phyloP scores from a whole-genome alignment of 2,888 invertebrate species.

The Microctonus brassicae region DNA sequence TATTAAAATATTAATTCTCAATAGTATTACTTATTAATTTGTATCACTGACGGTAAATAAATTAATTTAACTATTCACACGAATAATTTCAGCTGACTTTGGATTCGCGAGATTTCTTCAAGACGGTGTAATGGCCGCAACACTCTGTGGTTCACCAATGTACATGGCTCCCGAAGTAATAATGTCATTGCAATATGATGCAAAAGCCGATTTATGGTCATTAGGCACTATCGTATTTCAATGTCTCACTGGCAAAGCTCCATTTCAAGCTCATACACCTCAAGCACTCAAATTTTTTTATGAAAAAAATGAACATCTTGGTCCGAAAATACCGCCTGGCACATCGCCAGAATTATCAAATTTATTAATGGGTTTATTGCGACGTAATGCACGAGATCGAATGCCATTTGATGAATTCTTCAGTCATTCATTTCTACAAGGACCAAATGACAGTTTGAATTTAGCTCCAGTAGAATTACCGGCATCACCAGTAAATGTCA shows the following conservation, averaged over 20 bases:
- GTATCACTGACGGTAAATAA: no score
- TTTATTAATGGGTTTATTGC: conserved; percentile 87
- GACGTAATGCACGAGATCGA: conserved; percentile 93
- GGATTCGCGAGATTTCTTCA: conserved; percentile 98
- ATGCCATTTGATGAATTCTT: conserved; percentile 98
- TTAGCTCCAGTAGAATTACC: conserved; percentile 67
- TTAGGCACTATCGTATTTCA: conserved; percentile 98
- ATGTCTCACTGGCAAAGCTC: conserved; percentile 98
- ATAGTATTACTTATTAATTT: no score
- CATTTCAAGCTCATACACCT: conserved; percentile 97
- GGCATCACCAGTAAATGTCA: conserved; percentile 60
- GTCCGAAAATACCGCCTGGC: conserved; percentile 92
- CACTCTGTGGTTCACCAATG: conserved; percentile 99
- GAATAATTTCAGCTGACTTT: conserved; percentile 86
- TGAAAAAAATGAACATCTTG: conserved; percentile 92
- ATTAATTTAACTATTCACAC: neutral
- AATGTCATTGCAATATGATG: conserved; percentile 98
- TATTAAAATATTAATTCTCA: neutral
- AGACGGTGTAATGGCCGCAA: conserved; percentile 99
- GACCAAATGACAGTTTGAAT: conserved; percentile 70
- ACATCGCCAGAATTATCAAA: conserved; percentile 92
- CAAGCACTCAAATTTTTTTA: conserved; percentile 97
- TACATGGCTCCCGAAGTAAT: conserved; percentile 99
- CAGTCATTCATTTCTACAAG: conserved; percentile 90
- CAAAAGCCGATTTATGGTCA: conserved; percentile 99